Percentiles rank a stretch among this genome's conserved stretches.
phyloP scores from a whole-genome alignment of 2,113 vertebrate genomes.

The Dendropsophus ebraccatus region DNA sequence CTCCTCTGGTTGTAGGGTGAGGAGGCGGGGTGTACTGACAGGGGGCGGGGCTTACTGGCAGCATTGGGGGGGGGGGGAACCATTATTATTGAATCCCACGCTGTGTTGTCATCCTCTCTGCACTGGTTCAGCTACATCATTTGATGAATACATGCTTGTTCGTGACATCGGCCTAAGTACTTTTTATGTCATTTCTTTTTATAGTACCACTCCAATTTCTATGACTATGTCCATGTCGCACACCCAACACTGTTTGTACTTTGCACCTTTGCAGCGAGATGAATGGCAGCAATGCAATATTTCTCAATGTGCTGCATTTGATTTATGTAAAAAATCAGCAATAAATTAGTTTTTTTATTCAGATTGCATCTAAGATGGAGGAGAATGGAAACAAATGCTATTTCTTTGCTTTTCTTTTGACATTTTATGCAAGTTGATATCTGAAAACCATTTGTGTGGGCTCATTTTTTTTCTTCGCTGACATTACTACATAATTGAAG shows the following conservation, averaged over 20 bases:
- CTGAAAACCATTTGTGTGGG: background rate
- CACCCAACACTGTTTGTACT: background rate
- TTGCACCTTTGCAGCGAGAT: background rate
- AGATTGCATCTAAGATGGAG: background rate
- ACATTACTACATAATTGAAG: background rate
- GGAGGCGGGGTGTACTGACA: no score
- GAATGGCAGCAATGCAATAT: background rate
- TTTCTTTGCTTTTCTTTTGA: background rate
- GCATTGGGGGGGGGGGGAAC: no score
- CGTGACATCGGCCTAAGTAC: no score
- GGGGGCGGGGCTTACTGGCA: no score
- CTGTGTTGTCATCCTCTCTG: no score
- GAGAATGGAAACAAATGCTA: background rate
- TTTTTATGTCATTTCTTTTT: no score
- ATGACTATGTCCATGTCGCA: background rate
- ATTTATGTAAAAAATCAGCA: background rate
- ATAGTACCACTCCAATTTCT: no score
- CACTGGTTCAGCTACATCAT: no score
- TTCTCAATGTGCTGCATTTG: background rate
- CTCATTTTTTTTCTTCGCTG: background rate
- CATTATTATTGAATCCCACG: no score
- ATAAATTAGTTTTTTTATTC: background rate
- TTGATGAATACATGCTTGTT: no score
- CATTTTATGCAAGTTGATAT: slow-evolving; percentile 13
- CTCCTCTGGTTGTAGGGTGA: no score